A percentile compares a stretch with the other conserved stretches of the same genome.
Evolutionary conservation across 2,797 vertebrate species (phyloP).

Genomic region (Eospalax fontanierii): DNA sequence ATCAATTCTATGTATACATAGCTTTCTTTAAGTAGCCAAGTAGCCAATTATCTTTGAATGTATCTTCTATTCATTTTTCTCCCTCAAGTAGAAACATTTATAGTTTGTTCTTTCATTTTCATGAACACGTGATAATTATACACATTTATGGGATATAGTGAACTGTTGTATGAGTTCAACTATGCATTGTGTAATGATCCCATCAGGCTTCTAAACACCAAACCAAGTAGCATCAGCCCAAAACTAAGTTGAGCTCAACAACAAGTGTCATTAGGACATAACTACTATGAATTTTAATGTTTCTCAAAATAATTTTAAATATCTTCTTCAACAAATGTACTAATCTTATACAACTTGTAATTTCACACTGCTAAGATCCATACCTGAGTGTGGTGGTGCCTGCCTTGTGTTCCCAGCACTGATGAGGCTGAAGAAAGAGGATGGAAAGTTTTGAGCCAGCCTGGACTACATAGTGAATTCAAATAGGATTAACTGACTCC

Average conservation of each 20-base stretch:
- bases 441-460: background rate
- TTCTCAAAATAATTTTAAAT: slow-evolving; percentile 55
- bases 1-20: background rate
- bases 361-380: background rate
- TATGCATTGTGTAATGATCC: background rate
- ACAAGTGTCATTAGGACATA: background rate
- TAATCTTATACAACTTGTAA: background rate
- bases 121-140: background rate
- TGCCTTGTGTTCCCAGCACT: background rate
- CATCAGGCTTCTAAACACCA: background rate
- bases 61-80: background rate
- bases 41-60: background rate
- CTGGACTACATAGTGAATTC: background rate
- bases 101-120: background rate
- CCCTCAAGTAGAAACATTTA: background rate
- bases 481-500: too few species aligned
- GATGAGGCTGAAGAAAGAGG: background rate
- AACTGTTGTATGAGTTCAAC: background rate
- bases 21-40: background rate
- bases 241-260: slow-evolving; percentile 12
- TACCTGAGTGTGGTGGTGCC: background rate
- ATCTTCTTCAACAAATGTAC: slow-evolving; percentile 35
- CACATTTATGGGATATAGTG: background rate
- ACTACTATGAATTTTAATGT: slow-evolving; percentile 31
- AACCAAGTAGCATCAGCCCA: slow-evolving; percentile 34